phyloP scores from a whole-genome alignment of 37 sponge, comb jelly and placozoan species.

The Petrosia ficiformis region DNA sequence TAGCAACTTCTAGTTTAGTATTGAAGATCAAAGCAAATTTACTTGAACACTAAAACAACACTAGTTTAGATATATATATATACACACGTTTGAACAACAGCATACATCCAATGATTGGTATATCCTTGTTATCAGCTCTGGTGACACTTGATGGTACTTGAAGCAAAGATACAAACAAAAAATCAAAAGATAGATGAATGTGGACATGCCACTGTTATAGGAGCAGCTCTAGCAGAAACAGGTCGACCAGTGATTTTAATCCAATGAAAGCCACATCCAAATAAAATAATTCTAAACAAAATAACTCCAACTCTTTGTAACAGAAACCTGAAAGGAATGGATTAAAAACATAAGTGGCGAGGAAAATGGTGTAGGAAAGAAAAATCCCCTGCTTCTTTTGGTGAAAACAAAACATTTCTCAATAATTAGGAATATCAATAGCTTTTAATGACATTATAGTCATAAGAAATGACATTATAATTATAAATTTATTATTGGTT shows the following conservation, averaged over 20 bases:
- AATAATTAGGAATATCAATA: no score
- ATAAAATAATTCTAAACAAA: constrained; percentile 21
- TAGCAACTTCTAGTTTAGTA: no score
- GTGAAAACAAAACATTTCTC: no score
- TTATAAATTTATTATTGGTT: no score
- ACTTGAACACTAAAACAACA: no score
- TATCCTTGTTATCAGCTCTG: background rate
- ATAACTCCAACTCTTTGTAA: background rate
- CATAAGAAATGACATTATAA: no score
- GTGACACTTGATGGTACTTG: constrained; percentile 39
- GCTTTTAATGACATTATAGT: no score
- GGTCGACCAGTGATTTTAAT: constrained; percentile 26
- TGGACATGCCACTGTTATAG: constrained; percentile 48
- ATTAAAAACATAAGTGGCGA: no score
- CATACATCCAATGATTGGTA: constrained; percentile 66
- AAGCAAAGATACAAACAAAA: constrained; percentile 19
- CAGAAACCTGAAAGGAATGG: constrained; percentile 30
- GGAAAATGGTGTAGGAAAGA: no score
- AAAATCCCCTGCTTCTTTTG: no score
- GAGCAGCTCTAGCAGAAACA: constrained; percentile 36
- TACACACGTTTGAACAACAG: background rate
- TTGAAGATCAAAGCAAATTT: no score
- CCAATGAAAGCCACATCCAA: constrained; percentile 69
- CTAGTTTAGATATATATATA: no score
- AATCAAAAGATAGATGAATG: constrained; percentile 64